A percentile compares a stretch with the other conserved stretches of the same genome.
These are phyloP conservation scores for Tromatobia lineatoria DNA, from an alignment of 2,888 invertebrate genomes.

Conservation along the genomic window DNA sequence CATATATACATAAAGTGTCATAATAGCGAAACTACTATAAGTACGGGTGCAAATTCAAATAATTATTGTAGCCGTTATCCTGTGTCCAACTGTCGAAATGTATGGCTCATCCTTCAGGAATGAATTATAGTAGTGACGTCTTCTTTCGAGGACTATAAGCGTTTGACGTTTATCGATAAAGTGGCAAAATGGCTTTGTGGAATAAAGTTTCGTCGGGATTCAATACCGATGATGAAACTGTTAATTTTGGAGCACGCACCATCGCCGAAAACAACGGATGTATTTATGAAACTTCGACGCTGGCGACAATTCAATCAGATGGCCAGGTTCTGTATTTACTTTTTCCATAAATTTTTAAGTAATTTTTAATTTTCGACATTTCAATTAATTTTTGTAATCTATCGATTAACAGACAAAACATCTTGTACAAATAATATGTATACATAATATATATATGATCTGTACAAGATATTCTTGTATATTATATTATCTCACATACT, in stretches of 20 bases:
- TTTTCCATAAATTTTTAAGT: background rate
- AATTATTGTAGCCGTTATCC: background rate
- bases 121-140: background rate
- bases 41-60: background rate
- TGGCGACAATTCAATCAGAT: constrained; percentile 83
- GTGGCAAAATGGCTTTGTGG: constrained; percentile 80
- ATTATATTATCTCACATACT: too few species aligned
- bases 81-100: background rate
- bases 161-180: background rate
- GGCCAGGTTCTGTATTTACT: constrained; percentile 68
- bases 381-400: too few species aligned
- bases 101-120: background rate
- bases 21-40: background rate
- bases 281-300: constrained; percentile 86
- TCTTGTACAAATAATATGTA: too few species aligned
- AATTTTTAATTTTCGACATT: too few species aligned
- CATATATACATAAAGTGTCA: background rate
- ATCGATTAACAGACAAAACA: too few species aligned
- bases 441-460: too few species aligned
- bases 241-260: constrained; percentile 86
- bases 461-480: too few species aligned
- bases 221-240: constrained; percentile 86
- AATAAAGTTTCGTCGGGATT: constrained; percentile 85
- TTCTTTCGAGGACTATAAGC: background rate
- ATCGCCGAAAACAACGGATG: constrained; percentile 84